A percentile compares a stretch with the other conserved stretches of the same genome.
phyloP scores from a whole-genome alignment of 1,140 invertebrate genomes.

The Pseudomyrmex sp. region DNA sequence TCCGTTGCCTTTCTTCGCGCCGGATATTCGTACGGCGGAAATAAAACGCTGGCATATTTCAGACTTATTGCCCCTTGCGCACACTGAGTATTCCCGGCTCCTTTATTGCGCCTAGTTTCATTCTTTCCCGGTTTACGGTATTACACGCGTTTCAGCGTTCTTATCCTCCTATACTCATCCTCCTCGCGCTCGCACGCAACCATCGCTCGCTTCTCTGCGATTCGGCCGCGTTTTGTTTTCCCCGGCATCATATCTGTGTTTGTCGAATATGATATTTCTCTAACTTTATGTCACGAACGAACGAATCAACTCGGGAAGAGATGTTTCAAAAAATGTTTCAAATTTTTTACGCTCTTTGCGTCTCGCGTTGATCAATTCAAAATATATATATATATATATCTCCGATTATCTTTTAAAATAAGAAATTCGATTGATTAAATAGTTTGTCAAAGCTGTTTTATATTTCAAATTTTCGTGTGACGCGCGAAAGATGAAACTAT shows the following conservation, averaged over 20 bases:
- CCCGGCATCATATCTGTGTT: constrained; percentile 41
- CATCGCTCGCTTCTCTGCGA: not conserved
- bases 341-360: not conserved
- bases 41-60: constrained; percentile 80
- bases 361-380: not conserved
- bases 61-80: constrained; percentile 76
- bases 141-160: constrained; percentile 72
- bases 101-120: constrained; percentile 79
- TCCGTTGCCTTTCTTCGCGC: constrained; percentile 33
- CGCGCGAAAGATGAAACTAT: not conserved
- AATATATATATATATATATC: not conserved
- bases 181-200: constrained; percentile 8
- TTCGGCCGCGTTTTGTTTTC: constrained; percentile 52
- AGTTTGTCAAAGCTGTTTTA: not conserved
- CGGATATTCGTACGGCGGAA: constrained; percentile 69
- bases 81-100: constrained; percentile 60
- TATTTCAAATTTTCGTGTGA: not conserved
- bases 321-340: not conserved
- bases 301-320: not conserved
- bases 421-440: not conserved
- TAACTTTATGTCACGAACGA: not conserved
- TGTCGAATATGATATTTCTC: not conserved
- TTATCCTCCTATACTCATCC: constrained; percentile 12
- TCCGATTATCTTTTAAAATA: not conserved
- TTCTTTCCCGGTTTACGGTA: constrained; percentile 74